phyloP scores from a whole-genome alignment of 2,888 invertebrate genomes.

The Eumerus sabulonum region DNA sequence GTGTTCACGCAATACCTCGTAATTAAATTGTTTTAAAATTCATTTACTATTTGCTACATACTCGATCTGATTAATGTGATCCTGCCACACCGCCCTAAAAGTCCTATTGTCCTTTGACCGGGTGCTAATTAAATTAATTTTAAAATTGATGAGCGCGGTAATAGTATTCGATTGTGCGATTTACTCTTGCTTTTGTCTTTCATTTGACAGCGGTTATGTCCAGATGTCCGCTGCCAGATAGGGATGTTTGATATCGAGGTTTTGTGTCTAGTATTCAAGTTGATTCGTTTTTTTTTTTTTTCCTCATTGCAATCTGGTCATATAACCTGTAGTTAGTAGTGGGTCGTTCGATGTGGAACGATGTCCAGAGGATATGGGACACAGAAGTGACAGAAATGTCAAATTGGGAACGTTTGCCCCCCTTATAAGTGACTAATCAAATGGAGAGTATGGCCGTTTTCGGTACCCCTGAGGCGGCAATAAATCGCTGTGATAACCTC shows the following conservation, averaged over 20 bases:
- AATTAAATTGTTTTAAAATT: slow-evolving; percentile 56
- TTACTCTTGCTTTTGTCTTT: too few species aligned
- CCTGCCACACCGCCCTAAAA: background rate
- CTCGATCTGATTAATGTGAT: slow-evolving; percentile 18
- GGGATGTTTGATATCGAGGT: background rate
- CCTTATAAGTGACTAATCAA: slow-evolving; percentile 48
- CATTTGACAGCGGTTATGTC: slow-evolving; percentile 1
- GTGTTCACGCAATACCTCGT: slow-evolving; percentile 12
- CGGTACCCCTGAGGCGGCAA: slow-evolving; percentile 39
- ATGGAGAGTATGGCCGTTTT: slow-evolving; percentile 40
- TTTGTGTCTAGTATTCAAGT: slow-evolving; percentile 18
- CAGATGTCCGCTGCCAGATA: slow-evolving; percentile 47
- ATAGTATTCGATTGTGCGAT: background rate
- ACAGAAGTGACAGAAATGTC: slow-evolving; percentile 15
- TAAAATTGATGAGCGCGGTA: slow-evolving; percentile 54
- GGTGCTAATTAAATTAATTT: slow-evolving; percentile 63
- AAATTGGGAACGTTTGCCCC: slow-evolving; percentile 45
- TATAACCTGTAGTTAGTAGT: slow-evolving; percentile 14
- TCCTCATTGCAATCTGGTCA: background rate
- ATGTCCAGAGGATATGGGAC: slow-evolving; percentile 29
- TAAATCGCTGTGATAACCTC: slow-evolving; percentile 26
- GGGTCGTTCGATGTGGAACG: slow-evolving; percentile 28
- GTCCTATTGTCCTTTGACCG: slow-evolving; percentile 23
- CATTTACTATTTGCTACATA: slow-evolving; percentile 33
- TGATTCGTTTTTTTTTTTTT: slow-evolving; percentile 34